Evolutionary conservation across 2,113 vertebrate genomes (phyloP), one percentile per base, ranked within the genome.

Genomic region (Nesogale talazaci): DNA sequence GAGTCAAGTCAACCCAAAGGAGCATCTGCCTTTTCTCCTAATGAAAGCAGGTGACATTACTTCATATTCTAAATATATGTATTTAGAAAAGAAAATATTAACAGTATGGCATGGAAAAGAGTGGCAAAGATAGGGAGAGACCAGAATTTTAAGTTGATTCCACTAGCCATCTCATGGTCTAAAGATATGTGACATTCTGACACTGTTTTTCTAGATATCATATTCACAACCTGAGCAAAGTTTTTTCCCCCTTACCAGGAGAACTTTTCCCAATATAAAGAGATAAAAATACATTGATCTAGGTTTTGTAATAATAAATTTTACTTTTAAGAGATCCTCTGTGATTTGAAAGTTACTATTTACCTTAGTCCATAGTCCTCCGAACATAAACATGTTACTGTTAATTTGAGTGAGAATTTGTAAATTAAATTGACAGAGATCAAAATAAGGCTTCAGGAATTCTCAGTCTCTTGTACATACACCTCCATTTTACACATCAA

Each of bases 381-480:
- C 76, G 79, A 72, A 63, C 52, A 83, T 61, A 70, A 77, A 86
- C 38, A 90, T 56, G 40, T 90, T 86, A 86, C 78, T 70, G 31
- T 84, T 75, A 79, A 82, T 78, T 65, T 78, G 23, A 83, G 22
- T 91, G n/a, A 91, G 87, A 70, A 89, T 76, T 89, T 95, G 61
- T 19, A 76, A 92, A 88, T 85, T n/a, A 89, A 86, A 89, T 56
- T 72, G 34, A 70, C 20, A 84, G 38, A 93, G 61, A 84, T 57
- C 36, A 94, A 88, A 94, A 89, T 61, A 61, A 94, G 16, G n/a
- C 82, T 94, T 94, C 89, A 80, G 70, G 57, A 70, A 89, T 94
- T 91, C 92, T 83, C 36, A 23, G 27, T 89, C 34, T 74, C 74
- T 75, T 84, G 87, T 74, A 79, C 29, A 40, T 46, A 70, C n/a